Percentiles rank a stretch among this genome's conserved stretches.
Evolutionary conservation across 2,113 vertebrate genomes (phyloP).

Genomic region (Promerops cafer): DNA sequence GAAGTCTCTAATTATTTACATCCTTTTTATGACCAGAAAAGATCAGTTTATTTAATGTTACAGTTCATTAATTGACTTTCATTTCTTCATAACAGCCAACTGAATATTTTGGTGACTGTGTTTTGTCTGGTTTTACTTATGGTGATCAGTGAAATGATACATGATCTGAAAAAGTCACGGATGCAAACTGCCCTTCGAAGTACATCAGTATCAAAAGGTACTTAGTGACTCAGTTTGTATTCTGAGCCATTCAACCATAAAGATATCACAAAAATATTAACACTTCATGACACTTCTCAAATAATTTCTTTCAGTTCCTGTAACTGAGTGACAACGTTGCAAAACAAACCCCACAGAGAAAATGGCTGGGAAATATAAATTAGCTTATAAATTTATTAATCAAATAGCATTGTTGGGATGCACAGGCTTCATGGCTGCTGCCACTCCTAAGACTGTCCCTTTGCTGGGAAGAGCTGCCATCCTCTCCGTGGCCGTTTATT

Average conservation of each 20-base stretch:
- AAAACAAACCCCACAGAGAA: not conserved
- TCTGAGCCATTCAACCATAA: not conserved
- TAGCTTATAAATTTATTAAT: not conserved
- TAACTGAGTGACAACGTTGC: not conserved
- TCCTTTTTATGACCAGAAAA: not conserved
- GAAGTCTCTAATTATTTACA: not conserved
- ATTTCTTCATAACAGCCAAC: not conserved
- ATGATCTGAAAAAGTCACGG: not conserved
- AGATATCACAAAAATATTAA: not conserved
- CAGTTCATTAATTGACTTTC: not conserved
- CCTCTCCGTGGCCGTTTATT: not conserved
- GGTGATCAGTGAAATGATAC: not conserved
- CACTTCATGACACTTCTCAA: not conserved
- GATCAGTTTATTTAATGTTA: not conserved
- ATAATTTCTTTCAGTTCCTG: not conserved
- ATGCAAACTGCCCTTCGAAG: not conserved
- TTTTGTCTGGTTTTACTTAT: not conserved
- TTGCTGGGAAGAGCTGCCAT: not conserved
- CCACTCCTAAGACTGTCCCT: not conserved
- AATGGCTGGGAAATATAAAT: not conserved
- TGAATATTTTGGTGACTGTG: not conserved
- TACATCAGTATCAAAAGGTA: not conserved
- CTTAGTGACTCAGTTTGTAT: rapidly evolving
- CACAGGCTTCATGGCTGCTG: not conserved
- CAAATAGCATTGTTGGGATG: not conserved